Conservation (phyloP, 2,888 invertebrate genomes). For the Orthonychiurus folsomi region DNA sequence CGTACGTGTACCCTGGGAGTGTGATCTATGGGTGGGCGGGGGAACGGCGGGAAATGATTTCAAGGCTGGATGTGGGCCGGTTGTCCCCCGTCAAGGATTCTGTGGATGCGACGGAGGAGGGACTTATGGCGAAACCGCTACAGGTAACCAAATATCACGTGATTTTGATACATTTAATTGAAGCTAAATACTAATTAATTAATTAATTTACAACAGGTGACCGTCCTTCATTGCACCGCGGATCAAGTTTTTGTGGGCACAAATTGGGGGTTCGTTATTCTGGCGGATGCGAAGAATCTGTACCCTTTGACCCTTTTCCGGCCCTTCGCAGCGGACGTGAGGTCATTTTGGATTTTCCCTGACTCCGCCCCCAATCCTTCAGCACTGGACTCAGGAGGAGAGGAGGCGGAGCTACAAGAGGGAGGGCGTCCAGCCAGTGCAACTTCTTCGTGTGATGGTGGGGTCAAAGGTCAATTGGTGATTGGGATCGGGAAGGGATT, state of each 20-base stretch:
- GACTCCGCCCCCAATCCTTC: slow-evolving; percentile 34
- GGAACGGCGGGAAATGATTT: slow-evolving; percentile 56
- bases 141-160: slow-evolving; percentile 52
- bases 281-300: slow-evolving; percentile 70
- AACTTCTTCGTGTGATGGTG: neutral
- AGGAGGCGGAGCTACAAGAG: slow-evolving; percentile 1
- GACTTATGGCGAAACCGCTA: slow-evolving; percentile 65
- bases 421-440: neutral
- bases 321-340: slow-evolving; percentile 75
- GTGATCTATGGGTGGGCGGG: slow-evolving; percentile 82
- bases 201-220: slow-evolving; percentile 50
- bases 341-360: slow-evolving; percentile 44
- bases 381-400: too few relatives aligned
- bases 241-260: slow-evolving; percentile 77
- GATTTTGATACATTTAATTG: neutral
- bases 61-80: slow-evolving; percentile 82
- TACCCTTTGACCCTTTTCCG: slow-evolving; percentile 85
- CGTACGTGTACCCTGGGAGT: slow-evolving; percentile 77
- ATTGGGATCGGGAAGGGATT: slow-evolving; percentile 38
- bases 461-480: slow-evolving; percentile 20
- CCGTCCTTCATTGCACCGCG: slow-evolving; percentile 57
- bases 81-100: slow-evolving; percentile 83
- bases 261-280: slow-evolving; percentile 87
- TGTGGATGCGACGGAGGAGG: slow-evolving; percentile 85
- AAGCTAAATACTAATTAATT: slow-evolving; percentile 4